A percentile compares a stretch with the other conserved stretches of the same genome.
Evolutionary conservation across 2,797 vertebrate species (phyloP).

Genomic region (Acanthurus lineatus): DNA sequence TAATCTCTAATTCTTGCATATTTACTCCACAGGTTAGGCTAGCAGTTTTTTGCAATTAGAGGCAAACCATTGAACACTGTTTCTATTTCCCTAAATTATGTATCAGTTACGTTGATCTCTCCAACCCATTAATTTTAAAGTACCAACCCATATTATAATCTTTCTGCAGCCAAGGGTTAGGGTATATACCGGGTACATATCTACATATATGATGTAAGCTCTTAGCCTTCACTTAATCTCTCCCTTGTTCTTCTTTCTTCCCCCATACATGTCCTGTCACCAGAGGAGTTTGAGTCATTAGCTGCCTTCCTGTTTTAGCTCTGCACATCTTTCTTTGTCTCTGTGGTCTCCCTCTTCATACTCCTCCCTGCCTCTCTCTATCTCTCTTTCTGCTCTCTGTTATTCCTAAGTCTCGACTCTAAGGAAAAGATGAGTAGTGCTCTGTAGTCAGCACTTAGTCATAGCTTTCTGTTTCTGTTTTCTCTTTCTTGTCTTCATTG

Average conservation of each 20-base stretch:
- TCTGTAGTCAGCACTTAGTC: conserved; percentile 59
- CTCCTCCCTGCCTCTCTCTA: conserved; percentile 28
- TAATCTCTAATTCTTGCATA: neutral
- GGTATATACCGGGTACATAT: too few relatives aligned
- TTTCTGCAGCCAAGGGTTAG: too few relatives aligned
- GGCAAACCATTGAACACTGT: neutral
- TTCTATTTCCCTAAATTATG: neutral
- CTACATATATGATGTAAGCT: conserved; percentile 51
- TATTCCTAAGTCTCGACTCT: conserved; percentile 37
- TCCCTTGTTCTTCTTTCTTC: conserved; percentile 26
- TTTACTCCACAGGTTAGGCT: neutral
- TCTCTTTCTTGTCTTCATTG: conserved; percentile 36
- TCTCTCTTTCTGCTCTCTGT: conserved; percentile 32
- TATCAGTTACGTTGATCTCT: neutral
- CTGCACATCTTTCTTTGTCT: conserved; percentile 66
- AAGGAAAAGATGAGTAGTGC: conserved; percentile 63
- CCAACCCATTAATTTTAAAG: neutral
- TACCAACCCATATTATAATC: too few relatives aligned
- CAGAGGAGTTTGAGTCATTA: conserved; percentile 69
- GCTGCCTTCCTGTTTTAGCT: conserved; percentile 67
- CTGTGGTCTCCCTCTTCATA: conserved; percentile 43
- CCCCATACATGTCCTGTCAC: conserved; percentile 55
- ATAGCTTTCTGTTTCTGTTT: conserved; percentile 47
- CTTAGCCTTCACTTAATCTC: conserved; percentile 18
- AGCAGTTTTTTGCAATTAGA: neutral